Evolutionary conservation across 2,888 invertebrate species (phyloP).

Genomic region (Glaucopsyche alexis): DNA sequence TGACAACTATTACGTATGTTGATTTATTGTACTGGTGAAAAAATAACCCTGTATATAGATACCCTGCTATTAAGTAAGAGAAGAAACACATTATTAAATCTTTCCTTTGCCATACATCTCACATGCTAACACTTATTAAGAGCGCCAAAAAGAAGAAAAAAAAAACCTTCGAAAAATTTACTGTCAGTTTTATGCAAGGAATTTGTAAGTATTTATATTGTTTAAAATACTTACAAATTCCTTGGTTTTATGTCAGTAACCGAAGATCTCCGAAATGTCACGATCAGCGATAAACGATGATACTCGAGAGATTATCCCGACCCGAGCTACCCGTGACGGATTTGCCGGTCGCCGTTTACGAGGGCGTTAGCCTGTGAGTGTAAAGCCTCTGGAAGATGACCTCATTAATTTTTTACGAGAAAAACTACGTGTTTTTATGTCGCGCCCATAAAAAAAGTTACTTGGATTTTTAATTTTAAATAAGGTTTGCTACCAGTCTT

Average conservation of each 20-base stretch:
- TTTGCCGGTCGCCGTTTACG: neutral
- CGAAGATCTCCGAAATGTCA: slow-evolving; percentile 1
- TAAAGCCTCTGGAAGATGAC: slow-evolving; percentile 34
- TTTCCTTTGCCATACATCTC: too few relatives aligned
- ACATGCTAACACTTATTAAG: too few relatives aligned
- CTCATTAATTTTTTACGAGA: slow-evolving; percentile 42
- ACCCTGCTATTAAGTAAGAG: too few relatives aligned
- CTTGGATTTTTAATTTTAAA: neutral
- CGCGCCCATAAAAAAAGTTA: neutral
- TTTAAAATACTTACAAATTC: too few relatives aligned
- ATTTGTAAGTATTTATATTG: too few relatives aligned
- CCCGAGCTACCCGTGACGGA: slow-evolving; percentile 6
- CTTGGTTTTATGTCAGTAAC: neutral
- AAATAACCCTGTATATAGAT: too few relatives aligned
- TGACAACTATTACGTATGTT: too few relatives aligned
- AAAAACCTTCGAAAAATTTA: too few relatives aligned
- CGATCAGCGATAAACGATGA: slow-evolving; percentile 13
- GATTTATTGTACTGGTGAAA: too few relatives aligned
- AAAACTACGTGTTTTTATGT: slow-evolving; percentile 29
- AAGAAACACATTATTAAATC: too few relatives aligned
- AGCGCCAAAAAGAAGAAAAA: too few relatives aligned
- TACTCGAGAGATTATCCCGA: slow-evolving; percentile 9
- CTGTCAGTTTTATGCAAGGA: too few relatives aligned
- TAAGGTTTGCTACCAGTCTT: neutral
- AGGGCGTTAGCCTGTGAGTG: neutral